These are phyloP conservation scores for Phocides pigmalion DNA, from an alignment of 1,140 invertebrate species.

Conservation along the genomic window DNA sequence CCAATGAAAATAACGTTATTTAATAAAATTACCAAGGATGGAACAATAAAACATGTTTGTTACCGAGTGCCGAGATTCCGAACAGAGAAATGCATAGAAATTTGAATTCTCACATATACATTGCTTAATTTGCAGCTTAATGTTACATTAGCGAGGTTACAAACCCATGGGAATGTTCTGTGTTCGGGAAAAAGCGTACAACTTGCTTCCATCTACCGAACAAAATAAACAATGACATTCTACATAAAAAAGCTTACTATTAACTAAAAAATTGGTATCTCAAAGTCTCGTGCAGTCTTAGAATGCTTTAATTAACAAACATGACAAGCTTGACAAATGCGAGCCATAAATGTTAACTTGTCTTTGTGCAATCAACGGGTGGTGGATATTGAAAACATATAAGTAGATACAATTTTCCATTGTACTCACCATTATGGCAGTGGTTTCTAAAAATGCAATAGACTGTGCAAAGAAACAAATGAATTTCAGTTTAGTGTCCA, in stretches of 20 bases:
- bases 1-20: constrained; percentile 1
- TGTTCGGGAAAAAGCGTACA: constrained; percentile 51
- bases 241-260: constrained; percentile 30
- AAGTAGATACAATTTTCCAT: too few relatives aligned
- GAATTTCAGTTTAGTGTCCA: constrained; percentile 1
- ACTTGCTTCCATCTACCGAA: constrained; percentile 45
- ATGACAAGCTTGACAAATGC: constrained; percentile 10
- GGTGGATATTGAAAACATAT: not conserved
- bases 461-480: constrained; percentile 10
- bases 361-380: not conserved
- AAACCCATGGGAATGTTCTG: constrained; percentile 62
- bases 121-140: constrained; percentile 75
- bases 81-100: constrained; percentile 53
- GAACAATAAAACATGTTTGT: constrained; percentile 31
- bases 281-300: constrained; percentile 2
- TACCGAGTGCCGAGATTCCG: constrained; percentile 33
- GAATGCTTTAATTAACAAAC: not conserved
- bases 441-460: not conserved
- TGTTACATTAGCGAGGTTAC: constrained; percentile 60
- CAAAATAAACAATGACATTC: constrained; percentile 56
- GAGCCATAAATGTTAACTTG: not conserved
- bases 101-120: constrained; percentile 72
- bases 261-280: constrained; percentile 16
- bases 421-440: not conserved
- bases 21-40: constrained; percentile 30